Conservation (phyloP, 2,113 vertebrate species). For the Brevimyrus niger region DNA sequence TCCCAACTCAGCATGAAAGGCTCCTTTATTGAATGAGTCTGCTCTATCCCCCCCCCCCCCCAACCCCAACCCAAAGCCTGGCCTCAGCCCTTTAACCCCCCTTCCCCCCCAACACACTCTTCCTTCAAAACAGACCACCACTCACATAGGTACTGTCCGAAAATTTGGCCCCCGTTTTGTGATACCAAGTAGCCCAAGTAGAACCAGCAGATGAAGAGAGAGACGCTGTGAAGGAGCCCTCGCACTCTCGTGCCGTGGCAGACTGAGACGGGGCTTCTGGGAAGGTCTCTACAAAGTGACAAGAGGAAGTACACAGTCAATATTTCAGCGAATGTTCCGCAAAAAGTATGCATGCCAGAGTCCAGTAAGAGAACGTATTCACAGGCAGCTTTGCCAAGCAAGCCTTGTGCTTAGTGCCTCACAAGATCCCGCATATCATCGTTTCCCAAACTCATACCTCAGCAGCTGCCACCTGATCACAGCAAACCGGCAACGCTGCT, state of each 20-base stretch:
- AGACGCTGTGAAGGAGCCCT: too few species aligned
- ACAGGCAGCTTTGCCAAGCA: not conserved
- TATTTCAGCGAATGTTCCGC: not conserved
- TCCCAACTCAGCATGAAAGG: slow-evolving; percentile 57
- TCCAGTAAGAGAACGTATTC: not conserved
- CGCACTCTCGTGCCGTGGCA: not conserved
- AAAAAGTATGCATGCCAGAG: not conserved
- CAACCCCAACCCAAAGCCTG: not conserved
- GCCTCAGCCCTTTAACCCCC: slow-evolving; percentile 27
- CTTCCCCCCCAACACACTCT: not conserved
- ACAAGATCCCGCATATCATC: not conserved
- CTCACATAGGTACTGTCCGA: not conserved
- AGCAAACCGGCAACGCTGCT: not conserved
- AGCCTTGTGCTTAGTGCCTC: not conserved
- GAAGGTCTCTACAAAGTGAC: not conserved
- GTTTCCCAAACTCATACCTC: not conserved
- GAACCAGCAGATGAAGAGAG: not conserved
- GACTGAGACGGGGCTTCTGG: not conserved
- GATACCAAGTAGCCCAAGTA: not conserved
- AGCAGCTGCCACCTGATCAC: not conserved
- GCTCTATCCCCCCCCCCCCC: slow-evolving; percentile 25
- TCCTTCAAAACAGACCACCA: slow-evolving; percentile 2
- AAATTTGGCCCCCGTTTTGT: not conserved
- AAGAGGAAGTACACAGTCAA: not conserved
- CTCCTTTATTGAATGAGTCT: slow-evolving; percentile 54